A percentile compares a stretch with the other conserved stretches of the same genome.
Conservation (phyloP, 2,797 vertebrate genomes). For the Syncerus caffer region DNA sequence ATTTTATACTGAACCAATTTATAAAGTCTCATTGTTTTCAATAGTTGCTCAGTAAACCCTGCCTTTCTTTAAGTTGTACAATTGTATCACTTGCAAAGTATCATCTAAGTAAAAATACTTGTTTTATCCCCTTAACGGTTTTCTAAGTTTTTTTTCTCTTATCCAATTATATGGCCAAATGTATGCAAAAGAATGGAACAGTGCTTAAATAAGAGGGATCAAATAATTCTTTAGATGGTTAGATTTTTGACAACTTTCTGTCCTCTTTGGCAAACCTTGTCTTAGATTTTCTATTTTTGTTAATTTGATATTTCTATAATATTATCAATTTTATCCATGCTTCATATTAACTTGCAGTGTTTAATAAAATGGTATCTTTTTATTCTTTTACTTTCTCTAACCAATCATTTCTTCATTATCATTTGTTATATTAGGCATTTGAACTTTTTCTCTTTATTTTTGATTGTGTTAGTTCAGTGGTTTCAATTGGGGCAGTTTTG, state of each 20-base stretch:
- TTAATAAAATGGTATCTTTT: background rate
- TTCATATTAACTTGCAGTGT: background rate
- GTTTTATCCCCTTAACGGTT: background rate
- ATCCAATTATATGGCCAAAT: background rate
- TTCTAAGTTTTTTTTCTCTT: background rate
- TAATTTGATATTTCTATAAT: background rate
- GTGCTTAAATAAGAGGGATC: background rate
- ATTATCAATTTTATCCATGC: background rate
- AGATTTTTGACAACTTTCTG: background rate
- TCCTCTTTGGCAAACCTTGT: background rate
- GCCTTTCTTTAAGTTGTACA: background rate
- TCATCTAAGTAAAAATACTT: background rate
- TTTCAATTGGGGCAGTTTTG: background rate
- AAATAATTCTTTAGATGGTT: background rate
- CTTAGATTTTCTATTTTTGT: background rate
- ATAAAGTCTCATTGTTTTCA: background rate
- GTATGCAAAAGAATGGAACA: background rate
- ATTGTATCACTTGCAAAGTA: background rate
- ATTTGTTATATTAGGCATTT: background rate
- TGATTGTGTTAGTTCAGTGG: background rate
- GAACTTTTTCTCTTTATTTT: background rate
- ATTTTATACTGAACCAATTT: background rate
- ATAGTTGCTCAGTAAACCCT: background rate
- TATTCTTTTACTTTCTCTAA: background rate
- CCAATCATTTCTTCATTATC: background rate